A percentile compares a stretch with the other conserved stretches of the same genome.
Evolutionary conservation across 2,888 invertebrate species (phyloP).

Genomic region (Folsomia manolachei): DNA sequence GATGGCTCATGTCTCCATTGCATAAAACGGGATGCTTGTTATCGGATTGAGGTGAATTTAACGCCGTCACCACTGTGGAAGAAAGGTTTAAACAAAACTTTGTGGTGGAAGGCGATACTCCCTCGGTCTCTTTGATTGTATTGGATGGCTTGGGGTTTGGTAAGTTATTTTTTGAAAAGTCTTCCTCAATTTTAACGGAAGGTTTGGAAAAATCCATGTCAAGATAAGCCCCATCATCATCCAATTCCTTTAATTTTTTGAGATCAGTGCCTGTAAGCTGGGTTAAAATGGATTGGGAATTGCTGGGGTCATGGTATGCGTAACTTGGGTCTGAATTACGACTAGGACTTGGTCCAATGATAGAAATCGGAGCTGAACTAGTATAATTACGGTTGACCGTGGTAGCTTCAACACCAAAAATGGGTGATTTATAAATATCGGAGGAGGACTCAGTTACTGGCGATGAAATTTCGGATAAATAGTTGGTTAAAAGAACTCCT

Average conservation of each 20-base stretch:
- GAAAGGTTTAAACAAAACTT: not conserved
- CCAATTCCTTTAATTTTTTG: constrained; percentile 48
- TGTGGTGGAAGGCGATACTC: not conserved
- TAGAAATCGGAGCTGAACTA: constrained; percentile 45
- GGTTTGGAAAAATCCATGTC: constrained; percentile 45
- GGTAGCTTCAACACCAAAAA: not conserved
- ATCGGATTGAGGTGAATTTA: constrained; percentile 10
- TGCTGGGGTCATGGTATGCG: constrained; percentile 22
- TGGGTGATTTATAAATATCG: constrained; percentile 2
- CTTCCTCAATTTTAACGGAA: not conserved
- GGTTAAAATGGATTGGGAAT: constrained; percentile 39
- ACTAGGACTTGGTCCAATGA: constrained; percentile 32
- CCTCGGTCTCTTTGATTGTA: not conserved
- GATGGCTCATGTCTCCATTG: not conserved
- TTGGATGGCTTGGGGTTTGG: not conserved
- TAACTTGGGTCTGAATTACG: constrained; percentile 19
- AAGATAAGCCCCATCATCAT: constrained; percentile 47
- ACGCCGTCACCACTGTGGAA: not conserved
- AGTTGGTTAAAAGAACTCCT: constrained; percentile 21
- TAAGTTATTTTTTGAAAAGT: not conserved
- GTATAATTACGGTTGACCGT: constrained; percentile 33
- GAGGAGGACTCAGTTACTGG: constrained; percentile 23
- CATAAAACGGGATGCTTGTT: not conserved
- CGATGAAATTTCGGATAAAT: constrained; percentile 25
- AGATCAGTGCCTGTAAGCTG: constrained; percentile 50